phyloP scores from a whole-genome alignment of 2,888 invertebrate species.

The Dascillus cervinus region DNA sequence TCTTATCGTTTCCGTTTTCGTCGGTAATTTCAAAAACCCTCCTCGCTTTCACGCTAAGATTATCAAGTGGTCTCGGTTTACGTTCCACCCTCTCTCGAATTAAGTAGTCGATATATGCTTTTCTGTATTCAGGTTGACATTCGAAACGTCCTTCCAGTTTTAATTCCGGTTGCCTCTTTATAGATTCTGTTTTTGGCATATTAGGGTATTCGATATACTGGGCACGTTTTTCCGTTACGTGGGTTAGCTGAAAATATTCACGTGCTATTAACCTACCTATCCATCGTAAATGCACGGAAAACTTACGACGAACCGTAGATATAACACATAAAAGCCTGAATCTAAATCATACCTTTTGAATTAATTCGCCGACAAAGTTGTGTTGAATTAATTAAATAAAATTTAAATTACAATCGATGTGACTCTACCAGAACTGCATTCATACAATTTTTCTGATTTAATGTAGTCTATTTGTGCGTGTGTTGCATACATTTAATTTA shows the following conservation, averaged over 20 bases:
- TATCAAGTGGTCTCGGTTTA: constrained; percentile 24
- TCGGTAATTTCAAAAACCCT: constrained; percentile 9
- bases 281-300: too few relatives aligned
- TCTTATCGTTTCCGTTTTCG: background rate
- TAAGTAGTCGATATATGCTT: constrained; percentile 41
- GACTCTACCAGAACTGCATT: too few relatives aligned
- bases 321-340: too few relatives aligned
- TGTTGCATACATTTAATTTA: too few relatives aligned
- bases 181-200: constrained; percentile 14
- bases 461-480: too few relatives aligned
- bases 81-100: constrained; percentile 34
- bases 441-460: too few relatives aligned
- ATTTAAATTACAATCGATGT: too few relatives aligned
- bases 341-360: too few relatives aligned
- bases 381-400: too few relatives aligned
- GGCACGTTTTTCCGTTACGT: constrained; percentile 29
- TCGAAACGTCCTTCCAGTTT: constrained; percentile 33
- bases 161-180: constrained; percentile 18
- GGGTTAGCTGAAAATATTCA: constrained; percentile 29
- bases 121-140: constrained; percentile 45
- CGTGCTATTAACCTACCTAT: too few relatives aligned
- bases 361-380: too few relatives aligned
- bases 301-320: too few relatives aligned
- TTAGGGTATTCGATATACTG: constrained; percentile 24
- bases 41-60: constrained; percentile 11